Conservation (phyloP, 2,797 vertebrate genomes). For the Anguilla megastoma region DNA sequence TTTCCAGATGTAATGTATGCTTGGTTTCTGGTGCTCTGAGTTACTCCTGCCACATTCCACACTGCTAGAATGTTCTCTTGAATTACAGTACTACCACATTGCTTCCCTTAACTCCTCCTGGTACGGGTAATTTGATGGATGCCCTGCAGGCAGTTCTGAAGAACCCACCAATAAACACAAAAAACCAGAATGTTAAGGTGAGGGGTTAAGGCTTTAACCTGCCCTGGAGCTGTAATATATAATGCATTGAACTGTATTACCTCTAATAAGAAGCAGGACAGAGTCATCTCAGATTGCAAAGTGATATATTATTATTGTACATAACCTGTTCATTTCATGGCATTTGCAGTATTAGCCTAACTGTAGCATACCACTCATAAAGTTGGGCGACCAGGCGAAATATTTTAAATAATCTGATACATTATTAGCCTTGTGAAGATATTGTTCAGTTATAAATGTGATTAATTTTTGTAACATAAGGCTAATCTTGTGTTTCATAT, state of each 20-base stretch:
- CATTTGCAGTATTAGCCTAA: neutral
- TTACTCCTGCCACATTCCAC: neutral
- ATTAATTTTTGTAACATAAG: neutral
- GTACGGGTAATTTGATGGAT: slow-evolving; percentile 90
- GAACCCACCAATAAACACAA: slow-evolving; percentile 96
- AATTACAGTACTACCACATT: neutral
- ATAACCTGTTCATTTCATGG: neutral
- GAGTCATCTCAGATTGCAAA: neutral
- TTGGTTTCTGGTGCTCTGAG: neutral
- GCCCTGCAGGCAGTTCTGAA: slow-evolving; percentile 94
- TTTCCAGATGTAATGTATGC: neutral
- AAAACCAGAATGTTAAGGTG: slow-evolving; percentile 96
- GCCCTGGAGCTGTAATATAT: neutral
- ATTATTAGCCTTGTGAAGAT: neutral
- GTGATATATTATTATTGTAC: neutral
- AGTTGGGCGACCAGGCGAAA: neutral
- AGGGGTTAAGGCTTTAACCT: slow-evolving; percentile 35
- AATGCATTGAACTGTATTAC: neutral
- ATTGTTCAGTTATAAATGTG: neutral
- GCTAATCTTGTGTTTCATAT: neutral
- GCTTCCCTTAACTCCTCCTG: slow-evolving; percentile 72
- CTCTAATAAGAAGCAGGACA: neutral
- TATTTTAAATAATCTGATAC: neutral
- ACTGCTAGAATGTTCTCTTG: neutral
- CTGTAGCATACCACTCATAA: neutral